Percentiles rank a stretch among this genome's conserved stretches.
These are phyloP conservation scores for Trachemys scripta DNA, from an alignment of 2,113 vertebrate species.

Conservation along the genomic window DNA sequence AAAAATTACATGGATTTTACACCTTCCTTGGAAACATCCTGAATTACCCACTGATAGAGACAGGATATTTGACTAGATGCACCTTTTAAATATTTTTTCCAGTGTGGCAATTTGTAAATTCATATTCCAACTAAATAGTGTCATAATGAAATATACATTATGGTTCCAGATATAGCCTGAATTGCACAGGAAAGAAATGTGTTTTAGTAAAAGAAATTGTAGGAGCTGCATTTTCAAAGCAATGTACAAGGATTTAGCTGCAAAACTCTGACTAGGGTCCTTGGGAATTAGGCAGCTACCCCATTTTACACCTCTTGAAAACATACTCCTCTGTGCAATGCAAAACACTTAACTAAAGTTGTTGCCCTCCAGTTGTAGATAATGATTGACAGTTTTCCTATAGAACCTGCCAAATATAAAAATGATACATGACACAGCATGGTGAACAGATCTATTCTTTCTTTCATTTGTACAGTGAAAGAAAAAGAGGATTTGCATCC, in stretches of 20 bases:
- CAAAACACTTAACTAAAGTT: background rate
- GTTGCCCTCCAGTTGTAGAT: background rate
- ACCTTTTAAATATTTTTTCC: background rate
- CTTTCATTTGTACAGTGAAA: constrained; percentile 87
- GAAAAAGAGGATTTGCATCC: constrained; percentile 97
- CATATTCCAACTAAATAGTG: background rate
- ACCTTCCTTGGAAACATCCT: background rate
- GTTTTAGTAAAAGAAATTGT: background rate
- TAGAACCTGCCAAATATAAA: background rate
- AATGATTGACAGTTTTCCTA: background rate
- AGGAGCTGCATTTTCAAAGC: background rate
- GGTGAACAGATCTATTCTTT: constrained; percentile 60
- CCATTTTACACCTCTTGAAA: background rate
- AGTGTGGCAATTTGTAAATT: background rate
- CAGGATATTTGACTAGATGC: background rate
- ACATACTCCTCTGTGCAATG: background rate
- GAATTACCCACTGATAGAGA: background rate
- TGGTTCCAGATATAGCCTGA: background rate
- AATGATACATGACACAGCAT: background rate
- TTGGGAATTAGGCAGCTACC: background rate
- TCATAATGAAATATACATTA: background rate
- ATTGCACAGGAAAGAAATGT: background rate
- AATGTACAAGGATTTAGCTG: background rate
- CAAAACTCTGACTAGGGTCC: background rate
- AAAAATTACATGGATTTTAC: background rate